Evolutionary conservation across 2,113 vertebrate species (phyloP), one percentile per base, ranked within the genome.

Genomic region (Thunnus thynnus): DNA sequence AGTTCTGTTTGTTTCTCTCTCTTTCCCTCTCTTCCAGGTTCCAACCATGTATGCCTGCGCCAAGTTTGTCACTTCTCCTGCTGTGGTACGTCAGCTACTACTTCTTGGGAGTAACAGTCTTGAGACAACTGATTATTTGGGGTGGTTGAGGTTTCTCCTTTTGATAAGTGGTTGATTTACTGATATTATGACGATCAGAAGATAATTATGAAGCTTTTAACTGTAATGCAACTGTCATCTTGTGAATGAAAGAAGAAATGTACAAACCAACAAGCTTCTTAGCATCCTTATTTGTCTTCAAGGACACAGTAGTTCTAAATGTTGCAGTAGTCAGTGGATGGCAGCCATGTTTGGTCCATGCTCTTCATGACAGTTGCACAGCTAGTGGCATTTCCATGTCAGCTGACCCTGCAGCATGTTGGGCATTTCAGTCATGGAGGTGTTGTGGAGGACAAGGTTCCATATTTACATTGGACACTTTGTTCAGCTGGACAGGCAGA

Each of bases 41-140:
- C 92, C 82, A 92, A 85, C 85, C 89, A 96, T 96, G 95, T 95
- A 96, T n/a, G 89, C 92, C 80, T 96, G 95, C 88, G 93, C 94
- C 80, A 96, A 95, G 84, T 95, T 95, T 70, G 83, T 95, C 91
- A 94, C 91, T 68, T 94, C 92, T 72, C 92, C 95, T 51, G 92
- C 94, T 93, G 86, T 95, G 95, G 95, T 96, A 94, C 0, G 95
- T 95, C n/a, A 12, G 0, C 7, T 56, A 0, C 14, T 1, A 2
- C 32, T 12, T 13, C 36, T 14, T 18, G 2, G 3, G 27, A 54
- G 46, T 20, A 51, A 18, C 12, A 3, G 14, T 46, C 5, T 65
- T 6, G 5, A n/a, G 3, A 51, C 2, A 20, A n/a, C 0, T 48
- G 16, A 30, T 5, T 50, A 5, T 36, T 47, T 32, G 4, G 17